Conservation (phyloP, 2,888 invertebrate species). For the Aplocera efformata region DNA sequence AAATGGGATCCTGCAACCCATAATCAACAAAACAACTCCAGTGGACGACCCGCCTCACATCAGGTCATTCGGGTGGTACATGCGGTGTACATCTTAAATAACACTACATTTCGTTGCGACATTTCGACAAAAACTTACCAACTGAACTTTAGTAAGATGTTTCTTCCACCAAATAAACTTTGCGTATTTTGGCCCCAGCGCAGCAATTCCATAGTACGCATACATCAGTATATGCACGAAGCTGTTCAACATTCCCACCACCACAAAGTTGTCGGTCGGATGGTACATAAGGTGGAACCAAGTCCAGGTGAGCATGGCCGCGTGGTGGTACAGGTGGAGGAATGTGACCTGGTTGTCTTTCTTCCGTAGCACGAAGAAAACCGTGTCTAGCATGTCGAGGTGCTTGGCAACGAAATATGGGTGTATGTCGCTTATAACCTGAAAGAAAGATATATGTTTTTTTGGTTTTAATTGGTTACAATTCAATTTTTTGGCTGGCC, state of each 20-base stretch:
- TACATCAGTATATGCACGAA: constrained; percentile 92
- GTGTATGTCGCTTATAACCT: constrained; percentile 71
- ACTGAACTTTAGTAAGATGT: constrained; percentile 89
- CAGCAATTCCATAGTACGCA: constrained; percentile 87
- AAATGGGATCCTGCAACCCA: too few species aligned
- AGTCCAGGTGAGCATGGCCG: constrained; percentile 87
- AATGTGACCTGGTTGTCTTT: constrained; percentile 88
- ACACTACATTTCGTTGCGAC: background rate
- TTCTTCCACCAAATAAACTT: constrained; percentile 94
- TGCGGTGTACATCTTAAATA: too few species aligned
- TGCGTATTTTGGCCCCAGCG: constrained; percentile 86
- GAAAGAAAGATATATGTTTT: constrained; percentile 29
- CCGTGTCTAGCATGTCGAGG: constrained; percentile 88
- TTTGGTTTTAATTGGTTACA: too few species aligned
- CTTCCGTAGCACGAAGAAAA: constrained; percentile 94
- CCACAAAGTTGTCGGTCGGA: constrained; percentile 88
- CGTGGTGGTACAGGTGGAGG: constrained; percentile 94
- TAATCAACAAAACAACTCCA: too few species aligned
- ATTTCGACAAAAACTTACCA: constrained; percentile 77
- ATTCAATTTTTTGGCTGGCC: too few species aligned
- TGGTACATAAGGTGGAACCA: constrained; percentile 88
- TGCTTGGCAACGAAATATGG: constrained; percentile 90
- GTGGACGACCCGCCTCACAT: too few species aligned
- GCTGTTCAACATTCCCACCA: constrained; percentile 87
- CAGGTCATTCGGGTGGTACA: too few species aligned